Evolutionary conservation across 2,797 vertebrate species (phyloP).

Genomic region (Hipposideros larvatus): DNA sequence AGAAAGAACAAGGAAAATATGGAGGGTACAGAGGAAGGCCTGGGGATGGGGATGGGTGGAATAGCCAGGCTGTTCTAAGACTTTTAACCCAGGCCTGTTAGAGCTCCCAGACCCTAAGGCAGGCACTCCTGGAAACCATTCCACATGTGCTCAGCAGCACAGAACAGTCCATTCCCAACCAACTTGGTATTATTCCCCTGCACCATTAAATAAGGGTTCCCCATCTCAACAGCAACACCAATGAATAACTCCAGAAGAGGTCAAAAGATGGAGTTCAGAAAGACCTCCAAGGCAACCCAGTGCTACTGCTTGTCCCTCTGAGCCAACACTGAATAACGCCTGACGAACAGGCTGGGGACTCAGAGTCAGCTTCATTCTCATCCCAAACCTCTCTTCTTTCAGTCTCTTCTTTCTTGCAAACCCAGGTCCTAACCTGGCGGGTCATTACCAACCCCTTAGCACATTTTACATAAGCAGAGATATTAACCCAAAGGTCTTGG

Average conservation of each 20-base stretch:
- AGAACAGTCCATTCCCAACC: background rate
- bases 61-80: background rate
- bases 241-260: background rate
- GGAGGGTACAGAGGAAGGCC: background rate
- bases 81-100: background rate
- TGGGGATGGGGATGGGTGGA: rapidly evolving
- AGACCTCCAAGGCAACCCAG: background rate
- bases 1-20: background rate
- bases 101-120: background rate
- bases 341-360: rapidly evolving
- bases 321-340: background rate
- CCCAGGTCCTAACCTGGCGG: constrained; percentile 18
- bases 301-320: background rate
- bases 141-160: background rate
- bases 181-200: too few relatives aligned
- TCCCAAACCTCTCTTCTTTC: constrained; percentile 36
- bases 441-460: constrained; percentile 46
- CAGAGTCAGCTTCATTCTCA: background rate
- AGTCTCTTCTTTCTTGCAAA: constrained; percentile 29
- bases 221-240: background rate
- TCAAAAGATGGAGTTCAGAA: background rate
- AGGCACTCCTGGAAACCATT: background rate
- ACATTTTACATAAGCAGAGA: constrained; percentile 50
- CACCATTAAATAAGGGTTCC: background rate
- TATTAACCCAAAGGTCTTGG: constrained; percentile 46